These are phyloP conservation scores for Drosophila neocordata DNA, from an alignment of 1,140 invertebrate species.

Conservation along the genomic window DNA sequence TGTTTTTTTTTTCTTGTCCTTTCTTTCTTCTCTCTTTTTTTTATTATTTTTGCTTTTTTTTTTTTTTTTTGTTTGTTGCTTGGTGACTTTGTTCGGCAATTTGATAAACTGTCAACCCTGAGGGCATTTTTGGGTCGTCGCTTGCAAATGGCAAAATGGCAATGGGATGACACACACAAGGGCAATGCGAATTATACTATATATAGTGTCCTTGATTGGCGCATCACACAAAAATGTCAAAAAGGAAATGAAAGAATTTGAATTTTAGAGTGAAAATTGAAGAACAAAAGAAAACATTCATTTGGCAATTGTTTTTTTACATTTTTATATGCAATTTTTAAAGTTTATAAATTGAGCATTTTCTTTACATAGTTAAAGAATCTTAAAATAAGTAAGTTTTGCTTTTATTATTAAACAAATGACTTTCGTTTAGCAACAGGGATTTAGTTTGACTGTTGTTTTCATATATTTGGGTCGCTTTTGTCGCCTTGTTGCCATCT, in stretches of 20 bases:
- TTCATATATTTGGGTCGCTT: slow-evolving; percentile 10
- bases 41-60: slow-evolving; percentile 24
- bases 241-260: neutral
- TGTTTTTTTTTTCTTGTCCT: slow-evolving; percentile 32
- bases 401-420: neutral
- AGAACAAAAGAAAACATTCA: neutral
- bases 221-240: slow-evolving; percentile 4
- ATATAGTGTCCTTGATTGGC: slow-evolving; percentile 1
- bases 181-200: slow-evolving; percentile 27
- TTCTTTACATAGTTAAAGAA: neutral
- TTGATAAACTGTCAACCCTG: slow-evolving; percentile 67
- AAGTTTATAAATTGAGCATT: neutral
- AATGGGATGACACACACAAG: slow-evolving; percentile 8
- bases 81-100: slow-evolving; percentile 52
- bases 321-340: neutral
- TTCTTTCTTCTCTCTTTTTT: slow-evolving; percentile 21
- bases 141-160: slow-evolving; percentile 17
- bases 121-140: slow-evolving; percentile 25
- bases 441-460: neutral
- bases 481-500: slow-evolving; percentile 40
- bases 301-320: neutral
- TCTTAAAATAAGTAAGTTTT: neutral
- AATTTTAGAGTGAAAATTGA: neutral
- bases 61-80: slow-evolving; percentile 23
- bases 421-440: neutral